Evolutionary conservation across 2,797 vertebrate species (phyloP), one percentile per base, ranked within the genome.

Genomic region (Aulostomus chinensis): DNA sequence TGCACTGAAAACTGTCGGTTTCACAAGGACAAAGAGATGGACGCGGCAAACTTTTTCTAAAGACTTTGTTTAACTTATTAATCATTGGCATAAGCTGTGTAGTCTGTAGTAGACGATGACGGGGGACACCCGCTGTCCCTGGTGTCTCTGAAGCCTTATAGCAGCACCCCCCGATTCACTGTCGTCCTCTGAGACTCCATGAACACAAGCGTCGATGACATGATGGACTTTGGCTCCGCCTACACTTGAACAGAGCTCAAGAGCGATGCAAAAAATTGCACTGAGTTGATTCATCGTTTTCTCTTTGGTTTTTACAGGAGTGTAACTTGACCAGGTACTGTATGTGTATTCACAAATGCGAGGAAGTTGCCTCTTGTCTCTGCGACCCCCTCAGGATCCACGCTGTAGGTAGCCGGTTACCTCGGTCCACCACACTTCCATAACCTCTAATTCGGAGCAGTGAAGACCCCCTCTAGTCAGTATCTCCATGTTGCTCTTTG

Each of bases 131-230:
- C 17, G 40, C 52, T 74, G 51, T 54, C 48, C 56, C 69, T 73
- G 57, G 47, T 67, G 48, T 78, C 80, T 78, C 54, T 37, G 55
- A 80, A 72, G 69, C 73, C 67, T 81, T 80, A 54, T 68, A 63
- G 76, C 15, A 26, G 43, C 48, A 55, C 45, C 32, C 54, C 52
- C 71, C 62, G 60, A 40, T 46, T 43, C 12, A 28, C 57, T 18
- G 26, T 60, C 60, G 24, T 49, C 58, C 36, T 67, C 40, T 29
- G 26, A 57, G 25, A 59, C 55, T 33, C 36, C 9, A n/a, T 33
- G 45, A 49, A 72, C 10, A 33, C 34, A 33, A 45, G 37, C n/a
- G 20, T 50, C 28, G 17, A 14, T 47, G 22, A 49, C 11, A 5
- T 16, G 12, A 40, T 12, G 2, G 25, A 40, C 52, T 55, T 38